Base-by-base conservation (phyloP, 2,113 vertebrate species). In the Equus przewalskii region DNA sequence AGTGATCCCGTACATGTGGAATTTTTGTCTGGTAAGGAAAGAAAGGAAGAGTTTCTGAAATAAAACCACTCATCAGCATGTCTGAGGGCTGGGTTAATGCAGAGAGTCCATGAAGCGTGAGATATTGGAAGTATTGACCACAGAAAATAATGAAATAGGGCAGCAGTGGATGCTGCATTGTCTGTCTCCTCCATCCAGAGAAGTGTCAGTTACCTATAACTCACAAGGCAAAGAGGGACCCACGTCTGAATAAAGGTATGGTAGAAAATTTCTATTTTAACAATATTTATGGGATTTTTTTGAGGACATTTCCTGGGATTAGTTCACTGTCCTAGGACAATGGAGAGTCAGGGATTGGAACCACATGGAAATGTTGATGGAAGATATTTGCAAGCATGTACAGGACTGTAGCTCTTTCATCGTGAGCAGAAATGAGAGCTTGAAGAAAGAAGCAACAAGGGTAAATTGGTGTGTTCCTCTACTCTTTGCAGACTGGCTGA, bases 11-110 rank as follows among this genome's bases (percentile, higher is more conserved):
- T 93, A 19, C 15, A 7, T n/a, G 65, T 97, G 65, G 33, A 72
- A 58, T 93, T 98, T 93, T 95, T 46, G 60, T 41, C 54, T 82
- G 82, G 97, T 98, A 30, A 97, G 97, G 36, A 96, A 69, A 56
- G 30, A 73, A 82, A 60, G 28, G 33, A 26, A 56, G 33, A 33
- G 14, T 86, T 22, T n/a, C 10, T 70, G 49, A 86, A 93, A 7
- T 49, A 16, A 41, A 84, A 9, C 54, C 9, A 58, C 33, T 9
- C n/a, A 28, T 65, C 70, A 62, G 11, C 41, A 11, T 49, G 28
- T 67, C 67, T 79, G 69, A n/a, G 72, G 86, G 30, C 6, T 60
- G 7, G 26, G 54, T 72, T 64, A 82, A 30, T 1, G 1, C 36
- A 22, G 73, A 67, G 46, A 82, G 1, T 30, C 3, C 3, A 80